phyloP scores from a whole-genome alignment of 2,797 vertebrate species.

The Alauda arvensis region DNA sequence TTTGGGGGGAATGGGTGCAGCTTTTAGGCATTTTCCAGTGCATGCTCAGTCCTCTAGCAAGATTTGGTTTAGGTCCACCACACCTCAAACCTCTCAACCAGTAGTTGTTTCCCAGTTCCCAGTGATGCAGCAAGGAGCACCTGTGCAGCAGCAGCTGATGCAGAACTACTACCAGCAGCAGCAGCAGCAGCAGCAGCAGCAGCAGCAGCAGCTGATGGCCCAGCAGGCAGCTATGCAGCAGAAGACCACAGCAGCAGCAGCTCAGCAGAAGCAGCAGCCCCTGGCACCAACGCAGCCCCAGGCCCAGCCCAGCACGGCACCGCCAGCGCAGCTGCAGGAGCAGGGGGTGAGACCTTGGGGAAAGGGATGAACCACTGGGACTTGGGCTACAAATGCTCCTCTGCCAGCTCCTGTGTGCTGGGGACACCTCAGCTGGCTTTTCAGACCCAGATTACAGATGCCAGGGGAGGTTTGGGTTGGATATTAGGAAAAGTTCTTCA shows the following conservation, averaged over 20 bases:
- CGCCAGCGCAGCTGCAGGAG: slow-evolving; percentile 47
- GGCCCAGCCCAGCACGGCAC: neutral
- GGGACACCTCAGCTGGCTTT: neutral
- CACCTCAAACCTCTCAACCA: slow-evolving; percentile 34
- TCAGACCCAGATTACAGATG: neutral
- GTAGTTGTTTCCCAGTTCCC: slow-evolving; percentile 54
- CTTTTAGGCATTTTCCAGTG: neutral
- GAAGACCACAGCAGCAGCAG: slow-evolving; percentile 58
- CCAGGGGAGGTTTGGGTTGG: neutral
- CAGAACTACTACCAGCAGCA: slow-evolving; percentile 77
- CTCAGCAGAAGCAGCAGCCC: slow-evolving; percentile 52
- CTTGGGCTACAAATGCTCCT: neutral
- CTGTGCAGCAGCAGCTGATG: slow-evolving; percentile 75
- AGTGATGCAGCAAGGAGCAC: slow-evolving; percentile 61
- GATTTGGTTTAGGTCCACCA: slow-evolving; percentile 4
- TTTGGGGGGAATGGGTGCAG: neutral
- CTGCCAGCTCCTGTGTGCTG: neutral
- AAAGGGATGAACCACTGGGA: neutral
- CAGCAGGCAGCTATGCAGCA: slow-evolving; percentile 72
- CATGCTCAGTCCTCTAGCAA: neutral
- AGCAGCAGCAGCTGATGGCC: slow-evolving; percentile 68
- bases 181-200: slow-evolving; percentile 60
- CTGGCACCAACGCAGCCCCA: slow-evolving; percentile 6
- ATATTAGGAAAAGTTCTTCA: neutral
- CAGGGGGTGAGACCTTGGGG: slow-evolving; percentile 50